A percentile compares a stretch with the other conserved stretches of the same genome.
These are phyloP conservation scores for Malaclemys terrapin DNA, from an alignment of 2,113 vertebrate species.

Conservation along the genomic window DNA sequence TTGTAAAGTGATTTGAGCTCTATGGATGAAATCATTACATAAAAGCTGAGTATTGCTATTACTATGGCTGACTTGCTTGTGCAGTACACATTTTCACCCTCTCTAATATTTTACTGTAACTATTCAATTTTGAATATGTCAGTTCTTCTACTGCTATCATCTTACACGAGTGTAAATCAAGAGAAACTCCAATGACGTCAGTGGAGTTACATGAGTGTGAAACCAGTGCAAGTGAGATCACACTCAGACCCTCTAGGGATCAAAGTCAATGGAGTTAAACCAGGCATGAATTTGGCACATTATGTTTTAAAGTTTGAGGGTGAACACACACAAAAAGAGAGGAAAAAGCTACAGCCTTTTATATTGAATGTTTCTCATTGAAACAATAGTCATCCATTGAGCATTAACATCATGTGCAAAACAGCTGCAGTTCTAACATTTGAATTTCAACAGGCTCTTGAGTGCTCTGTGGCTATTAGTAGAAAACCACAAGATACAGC, in stretches of 20 bases:
- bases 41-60: neutral
- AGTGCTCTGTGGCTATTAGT: neutral
- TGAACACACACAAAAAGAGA: neutral
- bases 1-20: neutral
- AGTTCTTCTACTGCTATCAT: neutral
- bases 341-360: neutral
- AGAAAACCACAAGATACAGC: neutral
- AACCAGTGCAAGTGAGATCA: neutral
- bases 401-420: neutral
- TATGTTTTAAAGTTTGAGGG: neutral
- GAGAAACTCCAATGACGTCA: neutral
- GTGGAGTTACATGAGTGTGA: neutral
- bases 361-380: neutral
- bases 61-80: neutral
- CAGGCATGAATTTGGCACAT: neutral
- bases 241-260: neutral
- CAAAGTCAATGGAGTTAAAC: neutral
- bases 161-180: neutral
- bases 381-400: slow-evolving; percentile 14
- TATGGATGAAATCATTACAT: neutral
- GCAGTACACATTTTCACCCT: neutral
- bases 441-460: neutral
- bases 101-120: neutral
- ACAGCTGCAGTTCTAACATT: neutral
- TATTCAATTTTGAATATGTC: neutral